Evolutionary conservation across 2,888 invertebrate species (phyloP).

Genomic region (Oligia latruncula): DNA sequence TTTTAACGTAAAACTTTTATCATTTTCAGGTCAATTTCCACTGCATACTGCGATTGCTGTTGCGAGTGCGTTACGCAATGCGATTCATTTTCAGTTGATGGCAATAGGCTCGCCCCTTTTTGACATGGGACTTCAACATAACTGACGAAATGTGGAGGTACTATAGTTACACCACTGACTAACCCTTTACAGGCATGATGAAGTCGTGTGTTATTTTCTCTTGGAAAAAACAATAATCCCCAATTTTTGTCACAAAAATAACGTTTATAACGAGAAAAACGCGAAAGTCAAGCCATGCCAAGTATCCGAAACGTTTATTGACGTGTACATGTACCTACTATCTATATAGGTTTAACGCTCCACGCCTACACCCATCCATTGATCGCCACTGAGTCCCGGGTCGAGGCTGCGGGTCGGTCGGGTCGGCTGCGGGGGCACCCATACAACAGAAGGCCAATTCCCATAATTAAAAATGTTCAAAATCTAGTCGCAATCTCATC

Average conservation of each 20-base stretch:
- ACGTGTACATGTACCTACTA: not conserved
- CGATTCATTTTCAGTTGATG: not conserved
- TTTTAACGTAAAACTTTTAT: not conserved
- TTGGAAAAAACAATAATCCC: not conserved
- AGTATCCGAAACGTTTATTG: conserved; percentile 17
- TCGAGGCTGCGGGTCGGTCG: conserved; percentile 7
- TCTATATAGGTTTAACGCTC: conserved; percentile 5
- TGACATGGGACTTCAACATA: not conserved
- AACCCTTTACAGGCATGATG: not conserved
- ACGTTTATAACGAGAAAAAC: not conserved
- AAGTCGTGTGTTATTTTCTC: not conserved
- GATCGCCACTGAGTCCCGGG: conserved; percentile 35
- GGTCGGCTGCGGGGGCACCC: conserved; percentile 1
- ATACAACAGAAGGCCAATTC: not conserved
- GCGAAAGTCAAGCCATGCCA: not conserved
- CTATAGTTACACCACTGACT: not conserved
- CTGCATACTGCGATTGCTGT: not conserved
- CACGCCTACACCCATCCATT: conserved; percentile 44
- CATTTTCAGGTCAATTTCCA: not conserved
- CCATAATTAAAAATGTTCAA: not conserved
- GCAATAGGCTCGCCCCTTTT: not conserved
- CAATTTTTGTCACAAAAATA: not conserved
- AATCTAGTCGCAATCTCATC: not conserved
- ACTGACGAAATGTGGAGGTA: too few relatives aligned
- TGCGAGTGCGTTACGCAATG: not conserved